Evolutionary conservation across 2,888 invertebrate genomes (phyloP).

Genomic region (Heliconius ismenius): DNA sequence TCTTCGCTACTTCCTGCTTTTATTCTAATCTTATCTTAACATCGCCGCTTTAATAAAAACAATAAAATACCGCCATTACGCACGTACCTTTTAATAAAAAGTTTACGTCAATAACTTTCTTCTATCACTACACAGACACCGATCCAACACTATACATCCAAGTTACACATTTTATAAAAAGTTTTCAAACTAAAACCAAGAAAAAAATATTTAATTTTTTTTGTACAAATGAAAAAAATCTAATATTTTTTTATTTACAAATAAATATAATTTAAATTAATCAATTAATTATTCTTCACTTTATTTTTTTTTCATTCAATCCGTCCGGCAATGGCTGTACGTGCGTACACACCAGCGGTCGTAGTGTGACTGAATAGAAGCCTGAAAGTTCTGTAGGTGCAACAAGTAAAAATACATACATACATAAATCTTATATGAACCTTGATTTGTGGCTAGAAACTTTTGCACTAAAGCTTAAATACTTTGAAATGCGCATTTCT

Average conservation of each 20-base stretch:
- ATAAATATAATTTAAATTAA: slow-evolving; percentile 17
- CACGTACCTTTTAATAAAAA: slow-evolving; percentile 31
- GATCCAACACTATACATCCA: slow-evolving; percentile 28
- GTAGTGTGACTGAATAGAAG: slow-evolving; percentile 49
- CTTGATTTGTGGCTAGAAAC: slow-evolving; percentile 37
- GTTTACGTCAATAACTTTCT: slow-evolving; percentile 20
- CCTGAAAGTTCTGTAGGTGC: slow-evolving; percentile 54
- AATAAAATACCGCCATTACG: neutral
- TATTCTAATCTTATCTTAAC: neutral
- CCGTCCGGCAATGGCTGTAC: slow-evolving; percentile 27
- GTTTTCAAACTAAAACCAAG: neutral
- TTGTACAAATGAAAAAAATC: neutral
- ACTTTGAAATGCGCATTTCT: slow-evolving; percentile 1
- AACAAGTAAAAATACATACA: slow-evolving; percentile 57
- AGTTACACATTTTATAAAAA: slow-evolving; percentile 24
- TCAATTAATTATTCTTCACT: slow-evolving; percentile 24
- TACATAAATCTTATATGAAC: slow-evolving; percentile 32
- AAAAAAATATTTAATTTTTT: slow-evolving; percentile 1
- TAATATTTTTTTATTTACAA: slow-evolving; percentile 5
- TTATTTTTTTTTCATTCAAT: slow-evolving; percentile 23
- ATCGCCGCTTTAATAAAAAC: neutral
- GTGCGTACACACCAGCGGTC: slow-evolving; percentile 49
- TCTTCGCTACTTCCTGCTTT: neutral
- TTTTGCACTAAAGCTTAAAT: slow-evolving; percentile 21
- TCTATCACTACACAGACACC: slow-evolving; percentile 34